Evolutionary conservation across 1,140 invertebrate species (phyloP), one percentile per base, ranked within the genome.

Genomic region (Pissodes strobi): DNA sequence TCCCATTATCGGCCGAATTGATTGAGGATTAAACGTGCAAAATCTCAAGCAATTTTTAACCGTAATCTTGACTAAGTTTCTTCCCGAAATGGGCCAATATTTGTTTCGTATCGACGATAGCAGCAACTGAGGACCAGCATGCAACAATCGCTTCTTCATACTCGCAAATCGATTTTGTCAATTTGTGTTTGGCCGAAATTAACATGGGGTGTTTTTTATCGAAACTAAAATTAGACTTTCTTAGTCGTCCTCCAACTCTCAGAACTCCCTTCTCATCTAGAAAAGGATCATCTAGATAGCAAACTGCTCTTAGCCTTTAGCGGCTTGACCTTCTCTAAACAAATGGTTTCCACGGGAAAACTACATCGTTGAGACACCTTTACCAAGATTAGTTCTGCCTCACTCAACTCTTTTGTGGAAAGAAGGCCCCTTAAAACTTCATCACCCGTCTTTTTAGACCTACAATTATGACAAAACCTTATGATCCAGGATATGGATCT

Each of bases 251-350:
- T 3, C 79, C 79, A 1, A 81, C 79, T 17, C 79, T 66, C 34
- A 82, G 37, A 13, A 79, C 39, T 4, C 72, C 72, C 9, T 72
- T n/a, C 12, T 73, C n/a, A 56, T 79, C 77, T 12, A 82, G 25
- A 51, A 76, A 76, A 17, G 79, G 79, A 22, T n/a, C n/a, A n/a
- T n/a, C n/a, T n/a, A 74, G 43, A 13, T 19, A 9, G 74, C 69
- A 3, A 69, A 61, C 68, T 82, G 80, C 4, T 78, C 79, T 1
- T 78, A 76, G 65, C 82, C 82, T 18, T 70, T 30, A 23, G 52
- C 15, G 4, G 70, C 68, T 8, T 68, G 60, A 3, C 80, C 68
- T 59, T 80, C 74, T 27, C 56, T 53, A 75, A 78, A 81, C 22
- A 74, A 51, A 0, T 23, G 5, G 1, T 78, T 27, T 17, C 77